Conservation (phyloP, 1,140 invertebrate species). For the Acyrthosiphon pisum region DNA sequence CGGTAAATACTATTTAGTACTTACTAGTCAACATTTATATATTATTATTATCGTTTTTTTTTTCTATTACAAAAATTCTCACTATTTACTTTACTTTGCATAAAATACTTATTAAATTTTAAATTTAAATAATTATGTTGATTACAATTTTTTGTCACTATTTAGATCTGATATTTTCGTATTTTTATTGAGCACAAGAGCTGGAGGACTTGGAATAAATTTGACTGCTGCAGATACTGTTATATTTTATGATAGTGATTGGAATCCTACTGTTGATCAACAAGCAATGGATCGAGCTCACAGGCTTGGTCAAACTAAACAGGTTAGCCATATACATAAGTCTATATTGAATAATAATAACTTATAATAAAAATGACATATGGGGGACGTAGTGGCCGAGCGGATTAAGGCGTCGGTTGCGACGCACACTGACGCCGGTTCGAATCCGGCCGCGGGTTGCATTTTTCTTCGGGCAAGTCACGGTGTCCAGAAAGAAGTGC, state of each 20-base stretch:
- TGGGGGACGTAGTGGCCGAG: no score
- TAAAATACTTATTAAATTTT: neutral
- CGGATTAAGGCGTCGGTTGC: no score
- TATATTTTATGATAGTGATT: slow-evolving; percentile 99
- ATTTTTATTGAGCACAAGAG: slow-evolving; percentile 94
- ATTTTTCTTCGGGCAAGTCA: no score
- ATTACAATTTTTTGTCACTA: slow-evolving; percentile 58
- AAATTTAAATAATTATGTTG: slow-evolving; percentile 19
- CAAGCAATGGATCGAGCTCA: slow-evolving; percentile 94
- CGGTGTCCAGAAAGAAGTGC: no score
- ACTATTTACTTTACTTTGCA: neutral
- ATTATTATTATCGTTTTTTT: neutral
- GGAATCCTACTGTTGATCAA: slow-evolving; percentile 97
- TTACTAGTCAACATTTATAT: neutral
- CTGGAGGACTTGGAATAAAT: slow-evolving; percentile 97
- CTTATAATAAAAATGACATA: neutral
- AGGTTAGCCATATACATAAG: slow-evolving; percentile 64
- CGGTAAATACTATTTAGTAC: slow-evolving; percentile 62
- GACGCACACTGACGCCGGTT: no score
- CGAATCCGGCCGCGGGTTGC: no score
- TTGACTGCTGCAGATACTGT: slow-evolving; percentile 98
- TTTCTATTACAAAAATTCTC: neutral
- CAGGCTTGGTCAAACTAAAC: slow-evolving; percentile 85
- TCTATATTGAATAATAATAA: neutral
- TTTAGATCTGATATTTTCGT: slow-evolving; percentile 89